These are phyloP conservation scores for Tringa solitaria DNA, from an alignment of 2,113 vertebrate species.

Conservation along the genomic window DNA sequence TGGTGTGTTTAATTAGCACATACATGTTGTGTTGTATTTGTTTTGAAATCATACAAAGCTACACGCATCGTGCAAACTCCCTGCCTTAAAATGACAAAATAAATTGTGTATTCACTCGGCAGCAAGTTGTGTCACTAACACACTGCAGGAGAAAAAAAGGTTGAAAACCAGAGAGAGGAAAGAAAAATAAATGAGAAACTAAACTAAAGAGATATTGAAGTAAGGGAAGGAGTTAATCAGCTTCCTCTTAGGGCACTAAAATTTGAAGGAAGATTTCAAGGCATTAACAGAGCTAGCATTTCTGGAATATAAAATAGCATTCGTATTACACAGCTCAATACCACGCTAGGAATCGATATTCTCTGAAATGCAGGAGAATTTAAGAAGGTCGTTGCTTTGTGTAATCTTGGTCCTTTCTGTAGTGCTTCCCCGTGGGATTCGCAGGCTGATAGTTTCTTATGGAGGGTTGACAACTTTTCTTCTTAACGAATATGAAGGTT, in stretches of 20 bases:
- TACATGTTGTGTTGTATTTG: neutral
- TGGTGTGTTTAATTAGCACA: neutral
- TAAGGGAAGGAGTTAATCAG: neutral
- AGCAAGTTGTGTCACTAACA: neutral
- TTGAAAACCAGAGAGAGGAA: neutral
- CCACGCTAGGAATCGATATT: neutral
- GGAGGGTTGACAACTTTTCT: neutral
- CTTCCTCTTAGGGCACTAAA: neutral
- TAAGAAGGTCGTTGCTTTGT: neutral
- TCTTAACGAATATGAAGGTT: neutral
- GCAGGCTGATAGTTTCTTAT: neutral
- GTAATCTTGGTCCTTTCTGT: neutral
- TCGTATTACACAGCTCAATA: neutral
- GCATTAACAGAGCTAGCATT: neutral
- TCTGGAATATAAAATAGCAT: constrained; percentile 29
- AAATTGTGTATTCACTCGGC: neutral
- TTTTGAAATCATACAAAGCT: neutral
- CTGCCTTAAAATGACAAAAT: neutral
- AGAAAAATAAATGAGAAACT: neutral
- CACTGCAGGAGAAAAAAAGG: neutral
- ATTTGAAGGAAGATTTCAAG: neutral
- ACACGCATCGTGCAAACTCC: neutral
- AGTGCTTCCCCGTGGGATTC: neutral
- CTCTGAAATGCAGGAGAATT: constrained; percentile 10
- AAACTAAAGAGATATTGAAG: neutral